Evolutionary conservation across 2,797 vertebrate species (phyloP).

Genomic region (Xenopus petersii): DNA sequence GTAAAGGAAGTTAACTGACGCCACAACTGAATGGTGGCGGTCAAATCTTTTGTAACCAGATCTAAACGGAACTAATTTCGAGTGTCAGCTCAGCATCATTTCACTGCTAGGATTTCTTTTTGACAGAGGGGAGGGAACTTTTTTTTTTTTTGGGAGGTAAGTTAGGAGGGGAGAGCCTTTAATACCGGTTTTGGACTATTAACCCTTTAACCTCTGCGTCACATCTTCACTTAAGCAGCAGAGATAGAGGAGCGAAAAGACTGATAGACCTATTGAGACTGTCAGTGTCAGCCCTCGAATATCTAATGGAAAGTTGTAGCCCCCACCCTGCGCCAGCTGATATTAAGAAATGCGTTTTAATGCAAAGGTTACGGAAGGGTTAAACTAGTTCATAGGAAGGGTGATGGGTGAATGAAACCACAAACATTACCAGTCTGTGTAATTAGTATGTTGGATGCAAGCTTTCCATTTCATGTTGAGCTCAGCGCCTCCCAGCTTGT

Average conservation of each 20-base stretch:
- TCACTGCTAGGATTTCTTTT: constrained; percentile 53
- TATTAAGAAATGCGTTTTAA: too few species aligned
- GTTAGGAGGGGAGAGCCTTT: constrained; percentile 69
- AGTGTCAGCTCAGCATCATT: constrained; percentile 61
- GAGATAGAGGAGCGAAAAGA: not conserved
- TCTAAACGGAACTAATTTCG: constrained; percentile 55
- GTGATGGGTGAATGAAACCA: constrained; percentile 4
- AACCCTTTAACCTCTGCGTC: constrained; percentile 62
- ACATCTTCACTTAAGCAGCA: not conserved
- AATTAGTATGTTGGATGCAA: not conserved
- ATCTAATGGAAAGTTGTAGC: too few species aligned
- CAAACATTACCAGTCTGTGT: not conserved
- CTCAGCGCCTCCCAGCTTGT: not conserved
- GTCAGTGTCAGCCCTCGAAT: too few species aligned
- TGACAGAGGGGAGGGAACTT: constrained; percentile 61
- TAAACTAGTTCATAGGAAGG: constrained; percentile 22
- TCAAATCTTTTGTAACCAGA: constrained; percentile 57
- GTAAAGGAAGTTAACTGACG: constrained; percentile 63
- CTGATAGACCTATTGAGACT: too few species aligned
- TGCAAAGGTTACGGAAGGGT: not conserved
- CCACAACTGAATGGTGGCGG: constrained; percentile 51
- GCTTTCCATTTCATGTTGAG: not conserved
- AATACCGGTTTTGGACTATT: constrained; percentile 65
- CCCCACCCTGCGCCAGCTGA: too few species aligned
- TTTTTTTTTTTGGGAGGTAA: constrained; percentile 63